Evolutionary conservation across 2,113 vertebrate species (phyloP).

Genomic region (Mirounga angustirostris): DNA sequence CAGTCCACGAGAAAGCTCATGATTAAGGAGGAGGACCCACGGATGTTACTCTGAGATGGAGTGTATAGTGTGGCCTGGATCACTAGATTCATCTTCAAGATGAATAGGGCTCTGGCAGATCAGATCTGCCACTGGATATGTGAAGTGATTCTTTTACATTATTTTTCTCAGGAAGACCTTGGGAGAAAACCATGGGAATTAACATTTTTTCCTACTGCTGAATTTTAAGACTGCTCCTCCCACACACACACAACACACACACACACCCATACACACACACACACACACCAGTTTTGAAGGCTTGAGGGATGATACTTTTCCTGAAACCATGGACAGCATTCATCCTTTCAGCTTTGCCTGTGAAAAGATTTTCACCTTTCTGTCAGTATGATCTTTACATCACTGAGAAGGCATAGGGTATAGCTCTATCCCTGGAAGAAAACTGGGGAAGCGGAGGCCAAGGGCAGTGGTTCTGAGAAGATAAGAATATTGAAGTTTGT

Average conservation of each 20-base stretch:
- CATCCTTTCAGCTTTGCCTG: slow-evolving; percentile 76
- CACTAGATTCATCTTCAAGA: not conserved
- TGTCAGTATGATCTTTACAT: slow-evolving; percentile 71
- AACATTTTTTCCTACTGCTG: not conserved
- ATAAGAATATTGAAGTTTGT: not conserved
- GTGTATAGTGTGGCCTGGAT: not conserved
- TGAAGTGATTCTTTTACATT: slow-evolving; percentile 66
- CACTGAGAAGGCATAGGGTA: slow-evolving; percentile 75
- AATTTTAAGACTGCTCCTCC: not conserved
- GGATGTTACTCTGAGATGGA: not conserved
- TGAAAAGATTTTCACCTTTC: slow-evolving; percentile 77
- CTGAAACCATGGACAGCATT: slow-evolving; percentile 70
- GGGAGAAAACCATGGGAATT: not conserved
- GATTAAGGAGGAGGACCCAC: not conserved
- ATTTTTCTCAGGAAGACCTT: slow-evolving; percentile 62
- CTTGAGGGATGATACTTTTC: slow-evolving; percentile 60
- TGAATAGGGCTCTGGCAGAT: slow-evolving; percentile 15
- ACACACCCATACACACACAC: not conserved
- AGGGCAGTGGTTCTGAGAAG: not conserved
- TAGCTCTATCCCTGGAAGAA: slow-evolving; percentile 37
- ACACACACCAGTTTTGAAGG: not conserved
- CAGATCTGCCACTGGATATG: not conserved
- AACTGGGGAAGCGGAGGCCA: not conserved
- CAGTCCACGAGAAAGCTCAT: not conserved
- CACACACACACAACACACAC: not conserved